Percentiles rank a stretch among this genome's conserved stretches.
Conservation (phyloP, 2,797 vertebrate species). For the Orientallactaga sibirica region DNA sequence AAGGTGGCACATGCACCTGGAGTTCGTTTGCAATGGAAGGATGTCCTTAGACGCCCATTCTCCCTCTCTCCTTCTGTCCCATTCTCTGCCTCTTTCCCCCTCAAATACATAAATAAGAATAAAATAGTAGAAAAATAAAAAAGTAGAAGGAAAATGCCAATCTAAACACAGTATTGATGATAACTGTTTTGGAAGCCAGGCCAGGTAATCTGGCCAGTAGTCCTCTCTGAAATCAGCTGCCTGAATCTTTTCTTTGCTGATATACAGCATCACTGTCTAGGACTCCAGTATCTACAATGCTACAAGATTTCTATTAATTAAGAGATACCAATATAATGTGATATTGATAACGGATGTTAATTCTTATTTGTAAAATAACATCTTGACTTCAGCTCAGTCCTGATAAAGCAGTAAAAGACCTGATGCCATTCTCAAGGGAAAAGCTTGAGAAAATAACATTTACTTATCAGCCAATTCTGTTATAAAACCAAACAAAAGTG, state of each 20-base stretch:
- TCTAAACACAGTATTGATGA: not conserved
- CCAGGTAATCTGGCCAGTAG: not conserved
- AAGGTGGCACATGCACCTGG: too few species aligned
- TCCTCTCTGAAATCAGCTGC: not conserved
- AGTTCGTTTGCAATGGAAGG: too few species aligned
- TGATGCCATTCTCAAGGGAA: slow-evolving; percentile 30
- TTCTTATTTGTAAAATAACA: slow-evolving; percentile 29
- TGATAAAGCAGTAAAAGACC: not conserved
- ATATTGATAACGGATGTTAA: not conserved
- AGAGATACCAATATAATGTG: not conserved
- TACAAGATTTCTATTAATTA: not conserved
- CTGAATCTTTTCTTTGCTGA: not conserved
- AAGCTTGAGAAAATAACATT: slow-evolving; percentile 13
- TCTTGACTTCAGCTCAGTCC: slow-evolving; percentile 44
- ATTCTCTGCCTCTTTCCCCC: too few species aligned
- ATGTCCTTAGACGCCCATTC: too few species aligned
- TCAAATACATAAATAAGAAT: not conserved
- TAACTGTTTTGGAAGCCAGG: not conserved
- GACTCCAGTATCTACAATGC: not conserved
- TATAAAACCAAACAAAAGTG: slow-evolving; percentile 1
- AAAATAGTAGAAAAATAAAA: not conserved
- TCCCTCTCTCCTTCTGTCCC: too few species aligned
- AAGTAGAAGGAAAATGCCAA: not conserved
- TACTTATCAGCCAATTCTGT: slow-evolving; percentile 2
- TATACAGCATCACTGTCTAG: not conserved